Evolutionary conservation across 2,888 invertebrate genomes (phyloP), one percentile per base, ranked within the genome.

Genomic region (Harpagoxenus sublaevis): DNA sequence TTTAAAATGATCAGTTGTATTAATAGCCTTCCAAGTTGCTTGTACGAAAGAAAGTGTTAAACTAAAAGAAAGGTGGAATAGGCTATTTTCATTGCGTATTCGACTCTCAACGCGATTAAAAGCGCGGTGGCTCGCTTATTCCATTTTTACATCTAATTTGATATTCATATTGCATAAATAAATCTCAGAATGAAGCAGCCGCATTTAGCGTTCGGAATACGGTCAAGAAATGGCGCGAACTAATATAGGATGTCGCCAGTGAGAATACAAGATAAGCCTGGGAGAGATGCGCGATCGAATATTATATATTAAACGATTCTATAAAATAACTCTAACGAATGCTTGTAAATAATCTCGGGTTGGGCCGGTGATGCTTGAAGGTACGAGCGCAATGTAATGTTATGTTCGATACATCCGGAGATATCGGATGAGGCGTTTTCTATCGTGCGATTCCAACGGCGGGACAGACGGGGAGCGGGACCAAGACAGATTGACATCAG

Each of bases 391-490:
- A 15, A 39, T 9, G 5, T 63, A 48, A 62, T 28, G 55, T 66
- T 71, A 53, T 86, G 89, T 89, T 81, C 86, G 86, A 88, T 89
- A 90, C 66, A 65, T 89, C 82, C 89, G 87, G 48, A 48, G 28
- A 48, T 84, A 86, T 86, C 82, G 86, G 84, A 85, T 87, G 87
- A 85, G 82, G 85, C 75, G 79, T 86, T 85, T 86, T 89, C 87
- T 84, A 87, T 90, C 83, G 83, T 84, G 71, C 68, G 84, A 84
- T 68, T 78, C 81, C 60, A 83, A 73, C 73, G 53, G 35, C 15
- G 55, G 57, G 70, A 62, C n/a, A 55, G 51, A 28, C 53, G 42
- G 51, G 63, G 45, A 53, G 53, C 3, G 18, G 23, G 45, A 62
- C 28, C 35, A n/a, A 57, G 53, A 73, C 15, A 60, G 74, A 66